Conservation (phyloP, 2,113 vertebrate species). For the Clarias gariepinus region DNA sequence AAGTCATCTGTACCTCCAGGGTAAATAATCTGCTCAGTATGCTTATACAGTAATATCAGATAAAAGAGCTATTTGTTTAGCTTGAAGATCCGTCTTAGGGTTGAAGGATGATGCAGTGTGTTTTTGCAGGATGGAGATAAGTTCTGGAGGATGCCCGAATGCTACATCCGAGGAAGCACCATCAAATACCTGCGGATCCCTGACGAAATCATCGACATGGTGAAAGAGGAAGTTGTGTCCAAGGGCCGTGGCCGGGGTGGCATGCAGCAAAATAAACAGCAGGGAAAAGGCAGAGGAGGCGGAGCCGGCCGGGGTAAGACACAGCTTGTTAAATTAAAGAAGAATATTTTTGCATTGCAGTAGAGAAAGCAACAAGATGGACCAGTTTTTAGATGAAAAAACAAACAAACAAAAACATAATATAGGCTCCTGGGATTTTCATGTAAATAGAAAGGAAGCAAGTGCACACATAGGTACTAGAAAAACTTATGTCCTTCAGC, state of each 20-base stretch:
- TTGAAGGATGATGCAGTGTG: background rate
- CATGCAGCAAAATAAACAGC: slow-evolving; percentile 92
- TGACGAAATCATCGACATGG: slow-evolving; percentile 97
- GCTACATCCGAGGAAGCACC: slow-evolving; percentile 95
- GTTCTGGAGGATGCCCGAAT: slow-evolving; percentile 99
- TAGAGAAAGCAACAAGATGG: too few species aligned
- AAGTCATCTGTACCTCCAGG: slow-evolving; percentile 96
- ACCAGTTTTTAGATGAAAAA: too few species aligned
- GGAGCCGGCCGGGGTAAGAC: slow-evolving; percentile 23
- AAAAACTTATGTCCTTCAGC: too few species aligned
- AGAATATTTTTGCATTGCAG: too few species aligned
- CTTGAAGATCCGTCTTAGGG: background rate
- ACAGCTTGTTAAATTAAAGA: too few species aligned
- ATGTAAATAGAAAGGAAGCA: too few species aligned
- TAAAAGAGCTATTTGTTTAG: background rate
- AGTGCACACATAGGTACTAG: too few species aligned
- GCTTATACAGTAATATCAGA: background rate
- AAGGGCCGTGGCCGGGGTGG: slow-evolving; percentile 91
- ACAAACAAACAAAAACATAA: too few species aligned
- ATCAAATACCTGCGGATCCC: slow-evolving; percentile 98
- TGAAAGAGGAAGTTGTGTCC: slow-evolving; percentile 93
- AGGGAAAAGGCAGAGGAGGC: slow-evolving; percentile 87
- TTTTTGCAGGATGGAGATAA: slow-evolving; percentile 89
- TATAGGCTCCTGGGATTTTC: too few species aligned
- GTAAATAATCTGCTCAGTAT: slow-evolving; percentile 61